phyloP scores from a whole-genome alignment of 1,140 invertebrate genomes.

The Atopsyche davidsoni region DNA sequence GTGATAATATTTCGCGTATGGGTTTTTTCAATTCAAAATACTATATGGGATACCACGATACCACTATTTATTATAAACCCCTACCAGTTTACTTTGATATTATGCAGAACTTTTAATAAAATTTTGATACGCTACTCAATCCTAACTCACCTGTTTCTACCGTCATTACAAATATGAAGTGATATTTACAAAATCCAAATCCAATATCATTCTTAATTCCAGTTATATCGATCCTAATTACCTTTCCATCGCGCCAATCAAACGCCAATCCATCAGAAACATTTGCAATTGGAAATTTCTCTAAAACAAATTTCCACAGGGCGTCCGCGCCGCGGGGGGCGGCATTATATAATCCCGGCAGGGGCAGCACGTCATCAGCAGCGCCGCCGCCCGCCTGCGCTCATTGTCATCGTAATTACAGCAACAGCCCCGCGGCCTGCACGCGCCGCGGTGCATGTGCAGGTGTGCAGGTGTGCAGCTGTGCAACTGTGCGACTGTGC shows the following conservation, averaged over 20 bases:
- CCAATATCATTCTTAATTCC: constrained; percentile 4
- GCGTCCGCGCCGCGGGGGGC: constrained; percentile 4
- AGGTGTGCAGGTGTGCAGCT: background rate
- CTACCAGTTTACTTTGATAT: too few species aligned
- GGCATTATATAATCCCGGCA: background rate
- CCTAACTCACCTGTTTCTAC: too few species aligned
- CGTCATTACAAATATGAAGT: too few species aligned
- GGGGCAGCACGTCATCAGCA: constrained; percentile 15
- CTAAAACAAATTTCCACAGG: constrained; percentile 17
- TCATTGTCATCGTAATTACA: constrained; percentile 27
- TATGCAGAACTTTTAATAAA: too few species aligned
- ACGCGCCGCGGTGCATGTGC: background rate
- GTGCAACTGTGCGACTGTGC: background rate
- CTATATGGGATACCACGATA: too few species aligned
- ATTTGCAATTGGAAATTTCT: constrained; percentile 17
- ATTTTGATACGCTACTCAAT: too few species aligned
- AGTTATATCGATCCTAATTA: constrained; percentile 12
- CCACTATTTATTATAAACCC: too few species aligned
- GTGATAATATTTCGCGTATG: too few species aligned
- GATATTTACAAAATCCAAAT: too few species aligned
- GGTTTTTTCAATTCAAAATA: too few species aligned
- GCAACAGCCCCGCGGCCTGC: constrained; percentile 12
- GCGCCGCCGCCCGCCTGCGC: constrained; percentile 10
- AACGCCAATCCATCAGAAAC: constrained; percentile 20
- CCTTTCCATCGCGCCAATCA: constrained; percentile 14